Evolutionary conservation across 2,888 invertebrate species (phyloP).

Genomic region (Caenorhabditis sulstoni): DNA sequence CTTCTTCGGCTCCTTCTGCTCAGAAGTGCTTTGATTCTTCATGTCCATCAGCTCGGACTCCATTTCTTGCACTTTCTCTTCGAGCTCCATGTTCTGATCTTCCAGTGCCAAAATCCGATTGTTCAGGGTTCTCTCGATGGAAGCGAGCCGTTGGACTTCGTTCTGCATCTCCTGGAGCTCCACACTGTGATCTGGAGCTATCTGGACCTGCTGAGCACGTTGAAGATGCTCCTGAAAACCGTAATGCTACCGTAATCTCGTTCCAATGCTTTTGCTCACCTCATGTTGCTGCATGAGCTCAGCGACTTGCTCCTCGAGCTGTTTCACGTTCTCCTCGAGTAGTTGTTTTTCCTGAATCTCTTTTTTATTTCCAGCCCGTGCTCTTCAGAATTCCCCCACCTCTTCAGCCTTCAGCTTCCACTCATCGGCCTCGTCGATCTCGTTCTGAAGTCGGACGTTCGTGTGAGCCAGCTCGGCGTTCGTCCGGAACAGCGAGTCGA

Average conservation of each 20-base stretch:
- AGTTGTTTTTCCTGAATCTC: conserved; percentile 39
- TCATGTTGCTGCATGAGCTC: conserved; percentile 48
- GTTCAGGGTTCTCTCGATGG: conserved; percentile 34
- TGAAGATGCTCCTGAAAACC: conserved; percentile 2
- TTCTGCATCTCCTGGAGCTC: conserved; percentile 16
- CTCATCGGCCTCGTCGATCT: conserved; percentile 70
- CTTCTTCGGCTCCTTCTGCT: not conserved
- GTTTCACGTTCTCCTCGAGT: conserved; percentile 31
- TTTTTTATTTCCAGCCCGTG: not conserved
- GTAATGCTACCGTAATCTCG: too few species aligned
- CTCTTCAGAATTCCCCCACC: conserved; percentile 15
- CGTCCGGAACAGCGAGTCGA: conserved; percentile 77
- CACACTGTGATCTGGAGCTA: not conserved
- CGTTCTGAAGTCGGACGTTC: conserved; percentile 75
- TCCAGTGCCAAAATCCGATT: conserved; percentile 31
- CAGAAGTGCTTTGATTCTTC: not conserved
- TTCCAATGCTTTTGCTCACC: not conserved
- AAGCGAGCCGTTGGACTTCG: conserved; percentile 18
- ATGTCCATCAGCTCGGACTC: conserved; percentile 27
- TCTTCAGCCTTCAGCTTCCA: conserved; percentile 18
- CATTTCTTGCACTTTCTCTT: conserved; percentile 43
- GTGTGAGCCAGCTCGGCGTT: conserved; percentile 78
- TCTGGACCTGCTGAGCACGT: not conserved
- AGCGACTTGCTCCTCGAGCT: conserved; percentile 46
- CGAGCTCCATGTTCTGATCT: conserved; percentile 41